phyloP scores from a whole-genome alignment of 2,797 vertebrate species.

The Garrulus glandarius region DNA sequence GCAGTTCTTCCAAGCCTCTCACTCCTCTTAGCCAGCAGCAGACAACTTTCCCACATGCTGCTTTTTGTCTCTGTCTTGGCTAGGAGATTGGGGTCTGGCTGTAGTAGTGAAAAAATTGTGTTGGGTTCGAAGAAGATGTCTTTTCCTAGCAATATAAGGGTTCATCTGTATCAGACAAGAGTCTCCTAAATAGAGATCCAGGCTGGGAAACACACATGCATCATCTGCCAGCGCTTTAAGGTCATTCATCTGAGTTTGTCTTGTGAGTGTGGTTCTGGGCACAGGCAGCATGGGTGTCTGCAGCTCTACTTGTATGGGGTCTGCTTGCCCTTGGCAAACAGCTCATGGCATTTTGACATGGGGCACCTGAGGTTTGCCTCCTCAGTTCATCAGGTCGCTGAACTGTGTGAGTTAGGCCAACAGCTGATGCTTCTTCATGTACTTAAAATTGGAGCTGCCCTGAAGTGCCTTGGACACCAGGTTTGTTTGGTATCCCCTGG shows the following conservation, averaged over 20 bases:
- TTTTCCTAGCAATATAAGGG: background rate
- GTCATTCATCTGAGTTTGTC: background rate
- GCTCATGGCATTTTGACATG: fast-evolving
- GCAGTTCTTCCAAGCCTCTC: background rate
- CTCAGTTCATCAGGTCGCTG: background rate
- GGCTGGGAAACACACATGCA: background rate
- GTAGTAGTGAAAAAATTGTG: background rate
- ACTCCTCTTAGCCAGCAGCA: background rate
- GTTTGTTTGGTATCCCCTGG: background rate
- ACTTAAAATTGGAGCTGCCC: background rate
- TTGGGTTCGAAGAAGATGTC: background rate
- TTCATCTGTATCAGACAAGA: background rate
- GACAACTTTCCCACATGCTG: fast-evolving
- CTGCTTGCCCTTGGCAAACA: background rate
- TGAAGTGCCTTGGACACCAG: background rate
- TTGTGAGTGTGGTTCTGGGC: background rate
- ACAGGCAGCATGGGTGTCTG: background rate
- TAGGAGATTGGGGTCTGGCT: background rate
- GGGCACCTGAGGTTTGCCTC: background rate
- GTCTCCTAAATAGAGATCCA: background rate
- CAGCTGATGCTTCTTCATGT: background rate
- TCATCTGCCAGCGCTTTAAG: background rate
- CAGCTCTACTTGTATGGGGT: fast-evolving
- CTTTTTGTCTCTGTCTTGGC: background rate
- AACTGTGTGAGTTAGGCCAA: background rate